These are phyloP conservation scores for Agelastica alni DNA, from an alignment of 2,888 invertebrate species.

Conservation along the genomic window DNA sequence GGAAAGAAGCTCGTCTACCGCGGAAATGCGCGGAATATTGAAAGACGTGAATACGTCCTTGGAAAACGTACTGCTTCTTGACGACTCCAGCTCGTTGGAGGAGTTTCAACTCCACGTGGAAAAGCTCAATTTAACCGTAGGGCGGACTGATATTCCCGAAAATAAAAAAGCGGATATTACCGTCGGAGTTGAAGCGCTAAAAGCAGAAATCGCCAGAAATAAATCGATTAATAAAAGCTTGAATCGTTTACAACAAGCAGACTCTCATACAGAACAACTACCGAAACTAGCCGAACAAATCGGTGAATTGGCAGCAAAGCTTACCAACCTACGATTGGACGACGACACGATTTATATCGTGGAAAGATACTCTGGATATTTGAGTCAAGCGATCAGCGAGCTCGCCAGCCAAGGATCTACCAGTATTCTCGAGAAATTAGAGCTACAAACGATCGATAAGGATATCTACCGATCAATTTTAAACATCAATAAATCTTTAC, in stretches of 20 bases:
- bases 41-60: slow-evolving; percentile 4
- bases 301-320: background rate
- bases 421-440: background rate
- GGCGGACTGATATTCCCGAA: slow-evolving; percentile 1
- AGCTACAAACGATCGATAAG: background rate
- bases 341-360: background rate
- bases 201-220: slow-evolving; percentile 11
- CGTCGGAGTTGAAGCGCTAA: slow-evolving; percentile 7
- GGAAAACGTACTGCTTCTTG: background rate
- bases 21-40: slow-evolving; percentile 9
- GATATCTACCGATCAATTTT: background rate
- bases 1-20: slow-evolving; percentile 2
- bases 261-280: background rate
- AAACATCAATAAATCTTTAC: background rate
- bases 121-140: slow-evolving; percentile 10
- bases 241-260: background rate
- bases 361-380: background rate
- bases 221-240: slow-evolving; percentile 8
- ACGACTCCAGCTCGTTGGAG: background rate
- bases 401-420: background rate
- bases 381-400: background rate
- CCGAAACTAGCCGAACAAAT: background rate
- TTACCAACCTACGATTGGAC: background rate
- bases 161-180: slow-evolving; percentile 5
- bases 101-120: slow-evolving; percentile 12